These are phyloP conservation scores for Loxodonta africana DNA, from an alignment of 2,113 vertebrate species.

Conservation along the genomic window DNA sequence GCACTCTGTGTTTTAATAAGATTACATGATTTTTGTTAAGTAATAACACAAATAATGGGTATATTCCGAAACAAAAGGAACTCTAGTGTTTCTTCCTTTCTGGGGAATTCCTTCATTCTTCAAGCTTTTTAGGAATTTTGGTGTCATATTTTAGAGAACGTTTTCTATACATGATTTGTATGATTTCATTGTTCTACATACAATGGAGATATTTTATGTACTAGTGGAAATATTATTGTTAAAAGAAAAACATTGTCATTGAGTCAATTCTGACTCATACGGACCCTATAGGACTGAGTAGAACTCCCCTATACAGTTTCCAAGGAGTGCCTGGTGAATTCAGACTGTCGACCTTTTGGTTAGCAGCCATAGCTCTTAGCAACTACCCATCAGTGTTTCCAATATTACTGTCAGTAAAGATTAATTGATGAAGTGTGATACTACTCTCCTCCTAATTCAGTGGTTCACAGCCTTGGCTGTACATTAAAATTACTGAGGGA, in stretches of 20 bases:
- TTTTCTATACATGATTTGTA: not conserved
- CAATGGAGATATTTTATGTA: not conserved
- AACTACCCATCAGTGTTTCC: no score
- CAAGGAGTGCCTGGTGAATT: no score
- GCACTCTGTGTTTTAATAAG: not conserved
- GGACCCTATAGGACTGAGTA: no score
- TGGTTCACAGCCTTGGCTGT: not conserved
- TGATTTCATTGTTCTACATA: not conserved
- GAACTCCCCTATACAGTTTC: no score
- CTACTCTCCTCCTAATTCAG: not conserved
- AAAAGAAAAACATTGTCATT: not conserved
- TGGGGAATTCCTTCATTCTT: not conserved
- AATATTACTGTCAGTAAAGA: not conserved
- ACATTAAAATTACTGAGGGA: not conserved
- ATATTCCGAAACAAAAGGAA: not conserved
- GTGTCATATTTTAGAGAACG: not conserved
- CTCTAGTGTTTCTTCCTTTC: not conserved
- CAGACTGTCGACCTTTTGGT: no score
- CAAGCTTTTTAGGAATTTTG: not conserved
- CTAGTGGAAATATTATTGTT: not conserved
- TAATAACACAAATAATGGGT: not conserved
- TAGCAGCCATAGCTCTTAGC: no score
- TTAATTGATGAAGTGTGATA: not conserved
- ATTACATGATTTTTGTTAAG: not conserved
- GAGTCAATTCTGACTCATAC: no score